Percentiles rank a stretch among this genome's conserved stretches.
Conservation (phyloP, 2,797 vertebrate species). For the Neosalanx taihuensis region DNA sequence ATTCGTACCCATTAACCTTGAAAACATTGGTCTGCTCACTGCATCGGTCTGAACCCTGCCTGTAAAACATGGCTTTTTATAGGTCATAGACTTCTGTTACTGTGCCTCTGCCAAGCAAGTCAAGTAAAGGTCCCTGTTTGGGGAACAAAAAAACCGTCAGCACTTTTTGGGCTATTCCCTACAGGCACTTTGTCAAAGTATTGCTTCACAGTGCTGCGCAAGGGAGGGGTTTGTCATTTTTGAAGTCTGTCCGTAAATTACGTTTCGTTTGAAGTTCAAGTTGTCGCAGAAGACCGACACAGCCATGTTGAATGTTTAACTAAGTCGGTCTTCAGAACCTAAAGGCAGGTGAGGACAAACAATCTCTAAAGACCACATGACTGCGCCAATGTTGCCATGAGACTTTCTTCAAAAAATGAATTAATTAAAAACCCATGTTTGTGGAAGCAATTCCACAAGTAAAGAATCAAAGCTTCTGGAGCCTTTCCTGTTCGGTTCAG, state of each 20-base stretch:
- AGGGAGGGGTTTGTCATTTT: constrained; percentile 28
- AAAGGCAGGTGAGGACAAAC: background rate
- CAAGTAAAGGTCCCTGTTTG: constrained; percentile 5
- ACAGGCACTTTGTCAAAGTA: constrained; percentile 24
- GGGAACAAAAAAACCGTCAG: constrained; percentile 29
- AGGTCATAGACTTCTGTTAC: constrained; percentile 5
- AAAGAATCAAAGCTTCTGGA: constrained; percentile 5
- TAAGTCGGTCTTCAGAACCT: background rate
- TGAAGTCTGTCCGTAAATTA: constrained; percentile 23
- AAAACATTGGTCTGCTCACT: constrained; percentile 28
- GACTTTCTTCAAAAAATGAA: background rate
- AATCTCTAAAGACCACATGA: constrained; percentile 5
- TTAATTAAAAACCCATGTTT: constrained; percentile 21
- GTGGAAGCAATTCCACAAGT: constrained; percentile 1
- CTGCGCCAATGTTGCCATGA: background rate
- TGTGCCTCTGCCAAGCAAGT: background rate
- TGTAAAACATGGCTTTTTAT: constrained; percentile 23
- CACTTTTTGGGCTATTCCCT: constrained; percentile 32
- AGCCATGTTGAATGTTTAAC: background rate
- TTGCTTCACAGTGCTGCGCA: constrained; percentile 30
- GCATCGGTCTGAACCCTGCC: constrained; percentile 14
- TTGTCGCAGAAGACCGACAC: background rate
- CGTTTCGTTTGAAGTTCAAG: background rate
- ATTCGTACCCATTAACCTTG: constrained; percentile 40
- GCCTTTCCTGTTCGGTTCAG: background rate